Percentiles rank a stretch among this genome's conserved stretches.
These are phyloP conservation scores for Belonocnema kinseyi DNA, from an alignment of 1,140 invertebrate species.

Conservation along the genomic window DNA sequence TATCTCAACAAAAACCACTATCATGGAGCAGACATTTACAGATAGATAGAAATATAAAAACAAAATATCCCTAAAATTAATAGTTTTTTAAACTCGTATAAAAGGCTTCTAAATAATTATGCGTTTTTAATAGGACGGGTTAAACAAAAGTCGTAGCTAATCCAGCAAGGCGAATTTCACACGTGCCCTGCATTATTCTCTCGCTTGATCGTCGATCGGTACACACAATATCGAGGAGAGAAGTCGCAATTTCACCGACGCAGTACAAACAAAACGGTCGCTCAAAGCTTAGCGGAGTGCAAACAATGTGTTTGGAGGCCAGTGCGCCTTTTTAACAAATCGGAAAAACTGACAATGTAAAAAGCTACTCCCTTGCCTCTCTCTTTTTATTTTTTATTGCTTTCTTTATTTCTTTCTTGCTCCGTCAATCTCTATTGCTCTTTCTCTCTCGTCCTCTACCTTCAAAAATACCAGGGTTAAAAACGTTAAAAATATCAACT, in stretches of 20 bases:
- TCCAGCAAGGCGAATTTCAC: conserved; percentile 17
- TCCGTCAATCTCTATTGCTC: conserved; percentile 58
- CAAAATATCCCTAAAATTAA: conserved; percentile 67
- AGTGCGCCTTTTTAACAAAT: conserved; percentile 77
- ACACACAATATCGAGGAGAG: conserved; percentile 28
- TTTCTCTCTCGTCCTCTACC: conserved; percentile 42
- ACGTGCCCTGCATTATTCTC: background rate
- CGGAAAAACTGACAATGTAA: conserved; percentile 21
- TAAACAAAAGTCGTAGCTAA: conserved; percentile 52
- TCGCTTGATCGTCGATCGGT: conserved; percentile 24
- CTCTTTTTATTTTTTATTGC: conserved; percentile 37
- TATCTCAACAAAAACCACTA: conserved; percentile 73
- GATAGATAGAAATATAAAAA: conserved; percentile 73
- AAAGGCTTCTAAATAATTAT: conserved; percentile 57
- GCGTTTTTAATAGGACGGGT: conserved; percentile 64
- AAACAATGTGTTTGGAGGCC: conserved; percentile 94
- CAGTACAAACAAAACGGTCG: conserved; percentile 5
- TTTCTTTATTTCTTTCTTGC: conserved; percentile 52
- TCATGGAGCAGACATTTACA: conserved; percentile 72
- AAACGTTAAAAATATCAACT: background rate
- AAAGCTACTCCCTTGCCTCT: conserved; percentile 51
- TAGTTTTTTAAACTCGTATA: conserved; percentile 64
- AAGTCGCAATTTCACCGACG: conserved; percentile 4
- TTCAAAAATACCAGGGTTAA: conserved; percentile 22
- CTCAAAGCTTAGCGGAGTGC: conserved; percentile 80